phyloP scores from a whole-genome alignment of 2,888 invertebrate genomes.

The Pedicia rivosa region DNA sequence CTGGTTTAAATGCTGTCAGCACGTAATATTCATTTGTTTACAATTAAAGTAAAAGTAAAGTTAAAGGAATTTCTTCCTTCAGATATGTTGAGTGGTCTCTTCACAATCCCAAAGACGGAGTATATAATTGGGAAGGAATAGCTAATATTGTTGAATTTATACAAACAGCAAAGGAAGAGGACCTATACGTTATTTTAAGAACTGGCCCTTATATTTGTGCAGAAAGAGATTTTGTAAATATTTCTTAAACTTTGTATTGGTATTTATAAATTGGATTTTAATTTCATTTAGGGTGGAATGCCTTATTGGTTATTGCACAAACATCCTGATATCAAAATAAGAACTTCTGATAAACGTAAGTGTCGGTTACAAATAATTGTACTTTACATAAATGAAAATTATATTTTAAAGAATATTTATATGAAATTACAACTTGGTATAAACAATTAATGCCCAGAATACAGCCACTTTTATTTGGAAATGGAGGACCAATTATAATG shows the following conservation, averaged over 20 bases:
- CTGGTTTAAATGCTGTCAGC: constrained; percentile 75
- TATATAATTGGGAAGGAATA: constrained; percentile 45
- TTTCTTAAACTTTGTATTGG: too few relatives aligned
- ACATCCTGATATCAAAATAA: constrained; percentile 44
- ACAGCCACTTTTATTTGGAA: constrained; percentile 35
- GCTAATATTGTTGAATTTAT: constrained; percentile 59
- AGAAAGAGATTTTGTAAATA: constrained; percentile 78
- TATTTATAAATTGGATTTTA: too few relatives aligned
- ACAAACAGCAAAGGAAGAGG: constrained; percentile 55
- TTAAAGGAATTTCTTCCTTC: constrained; percentile 1
- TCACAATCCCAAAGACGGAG: constrained; percentile 62
- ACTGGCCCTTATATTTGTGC: constrained; percentile 88
- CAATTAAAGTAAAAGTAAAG: neutral
- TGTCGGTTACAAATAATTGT: too few relatives aligned
- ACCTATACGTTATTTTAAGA: constrained; percentile 61
- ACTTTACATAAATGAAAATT: too few relatives aligned
- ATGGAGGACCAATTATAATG: constrained; percentile 75
- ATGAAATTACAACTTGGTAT: constrained; percentile 38
- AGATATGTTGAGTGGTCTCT: constrained; percentile 83
- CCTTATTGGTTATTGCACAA: constrained; percentile 58
- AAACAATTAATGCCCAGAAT: constrained; percentile 34
- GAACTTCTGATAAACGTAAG: constrained; percentile 46
- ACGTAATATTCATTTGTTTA: constrained; percentile 40
- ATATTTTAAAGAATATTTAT: constrained; percentile 38
- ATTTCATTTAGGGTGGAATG: constrained; percentile 66